A percentile compares a stretch with the other conserved stretches of the same genome.
Evolutionary conservation across 2,797 vertebrate genomes (phyloP).

Genomic region (Characodon lateralis): DNA sequence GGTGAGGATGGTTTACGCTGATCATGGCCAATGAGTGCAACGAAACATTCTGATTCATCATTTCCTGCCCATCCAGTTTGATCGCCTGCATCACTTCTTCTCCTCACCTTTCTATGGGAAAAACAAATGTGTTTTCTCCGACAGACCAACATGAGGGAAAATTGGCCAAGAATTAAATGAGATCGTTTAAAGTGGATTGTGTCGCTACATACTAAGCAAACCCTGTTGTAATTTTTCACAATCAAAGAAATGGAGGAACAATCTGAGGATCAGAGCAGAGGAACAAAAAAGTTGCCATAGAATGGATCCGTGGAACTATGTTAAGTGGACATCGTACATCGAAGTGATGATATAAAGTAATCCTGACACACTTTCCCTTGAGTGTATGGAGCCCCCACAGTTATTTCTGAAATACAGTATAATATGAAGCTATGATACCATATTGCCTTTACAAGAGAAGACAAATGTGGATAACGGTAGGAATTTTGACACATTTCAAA

Average conservation of each 20-base stretch:
- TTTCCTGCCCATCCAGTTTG: conserved; percentile 20
- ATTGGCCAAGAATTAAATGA: not conserved
- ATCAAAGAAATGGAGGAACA: not conserved
- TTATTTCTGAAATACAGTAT: conserved; percentile 50
- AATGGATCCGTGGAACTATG: not conserved
- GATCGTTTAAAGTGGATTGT: conserved; percentile 27
- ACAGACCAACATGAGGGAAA: conserved; percentile 10
- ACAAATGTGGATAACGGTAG: conserved; percentile 44
- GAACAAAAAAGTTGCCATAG: not conserved
- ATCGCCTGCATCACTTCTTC: conserved; percentile 33
- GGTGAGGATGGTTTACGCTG: conserved; percentile 10
- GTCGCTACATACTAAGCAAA: conserved; percentile 9
- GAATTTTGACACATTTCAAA: conserved; percentile 42
- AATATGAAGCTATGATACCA: conserved; percentile 72
- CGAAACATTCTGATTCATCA: conserved; percentile 19
- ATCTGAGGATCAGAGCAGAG: conserved; percentile 10
- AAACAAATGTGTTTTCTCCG: conserved; percentile 11
- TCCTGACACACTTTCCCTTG: conserved; percentile 18
- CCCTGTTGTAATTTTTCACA: not conserved
- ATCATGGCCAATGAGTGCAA: conserved; percentile 5
- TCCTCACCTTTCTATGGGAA: not conserved
- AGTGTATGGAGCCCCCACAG: conserved; percentile 39
- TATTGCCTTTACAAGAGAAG: conserved; percentile 74
- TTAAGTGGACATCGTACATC: conserved; percentile 2
- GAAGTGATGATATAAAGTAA: conserved; percentile 23